Evolutionary conservation across 2,888 invertebrate species (phyloP), one percentile per base, ranked within the genome.

Genomic region (Volucella inflata): DNA sequence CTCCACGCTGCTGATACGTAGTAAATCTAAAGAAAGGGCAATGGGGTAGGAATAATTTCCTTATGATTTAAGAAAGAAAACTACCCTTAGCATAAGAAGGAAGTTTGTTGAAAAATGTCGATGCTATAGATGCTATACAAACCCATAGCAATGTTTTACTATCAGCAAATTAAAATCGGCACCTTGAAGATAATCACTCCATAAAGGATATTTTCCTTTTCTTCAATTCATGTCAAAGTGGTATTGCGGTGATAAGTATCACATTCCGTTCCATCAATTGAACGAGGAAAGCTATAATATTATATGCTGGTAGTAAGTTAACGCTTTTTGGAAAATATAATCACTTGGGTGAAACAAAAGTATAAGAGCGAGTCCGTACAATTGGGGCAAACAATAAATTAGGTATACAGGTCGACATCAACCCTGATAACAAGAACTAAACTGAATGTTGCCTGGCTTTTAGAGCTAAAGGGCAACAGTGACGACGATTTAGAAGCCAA

Each of bases 121-220:
- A n/a, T 21, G 38, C 10, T 42, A 42, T 14, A 21, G 40, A 14
- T 3, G 53, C 42, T 16, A 40, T 70, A 62, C 44, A 62, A 55
- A 62, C 30, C 21, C 17, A 50, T 42, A 50, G 48, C 48, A 30
- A 64, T 62, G 55, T 68, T 48, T 62, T 14, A 42, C 36, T 64
- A 80, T 80, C 80, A 68, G 42, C 44, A 62, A 80, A 80, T 75
- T 74, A 62, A 80, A 80, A 80, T 75, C 80, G 68, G 80, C 75
- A 70, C 80, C 80, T 70, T 80, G 48, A 48, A 80, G 53, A 48
- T n/a, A 62, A 53, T 14, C 11, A 62, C 17, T 48, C 14, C 53
- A 60, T 36, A 67, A 74, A 38, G 46, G 48, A 53, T 38, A 60
- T 48, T 67, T 40, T 12, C 60, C 40, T 60, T 59, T 30, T 40